A percentile compares a stretch with the other conserved stretches of the same genome.
phyloP scores from a whole-genome alignment of 2,888 invertebrate species.

The Orgyia antiqua region DNA sequence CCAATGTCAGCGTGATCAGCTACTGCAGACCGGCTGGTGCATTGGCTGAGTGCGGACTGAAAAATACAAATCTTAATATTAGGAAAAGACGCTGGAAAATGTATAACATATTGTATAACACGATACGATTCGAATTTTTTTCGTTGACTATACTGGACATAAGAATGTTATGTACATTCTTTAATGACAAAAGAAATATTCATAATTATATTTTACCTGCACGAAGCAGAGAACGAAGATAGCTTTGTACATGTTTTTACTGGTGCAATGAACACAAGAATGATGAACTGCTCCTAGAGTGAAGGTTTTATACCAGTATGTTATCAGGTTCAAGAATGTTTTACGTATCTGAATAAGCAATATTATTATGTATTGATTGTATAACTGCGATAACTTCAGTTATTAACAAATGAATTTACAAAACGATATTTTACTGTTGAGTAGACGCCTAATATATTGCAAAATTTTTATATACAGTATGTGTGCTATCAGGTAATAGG shows the following conservation, averaged over 20 bases:
- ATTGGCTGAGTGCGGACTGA: too few species aligned
- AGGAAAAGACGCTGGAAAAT: constrained; percentile 19
- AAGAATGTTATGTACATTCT: too few species aligned
- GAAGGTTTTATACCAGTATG: not conserved
- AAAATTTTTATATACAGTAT: too few species aligned
- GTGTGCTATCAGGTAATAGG: constrained; percentile 5
- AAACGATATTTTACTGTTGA: constrained; percentile 6
- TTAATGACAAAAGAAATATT: too few species aligned
- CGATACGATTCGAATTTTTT: too few species aligned
- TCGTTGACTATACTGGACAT: too few species aligned
- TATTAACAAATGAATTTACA: constrained; percentile 2
- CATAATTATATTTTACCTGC: too few species aligned
- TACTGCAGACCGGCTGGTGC: too few species aligned
- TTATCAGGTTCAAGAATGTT: not conserved
- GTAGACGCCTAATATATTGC: too few species aligned
- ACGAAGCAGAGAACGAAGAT: constrained; percentile 16
- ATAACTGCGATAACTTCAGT: not conserved
- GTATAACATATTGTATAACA: too few species aligned
- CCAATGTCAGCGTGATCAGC: too few species aligned
- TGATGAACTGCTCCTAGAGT: not conserved
- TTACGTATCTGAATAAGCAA: not conserved
- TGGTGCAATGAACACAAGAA: constrained; percentile 2
- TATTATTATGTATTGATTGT: not conserved
- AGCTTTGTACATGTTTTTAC: constrained; percentile 5
- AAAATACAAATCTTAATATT: too few species aligned